phyloP scores from a whole-genome alignment of 2,113 vertebrate genomes.

The Hippocampus abdominalis region DNA sequence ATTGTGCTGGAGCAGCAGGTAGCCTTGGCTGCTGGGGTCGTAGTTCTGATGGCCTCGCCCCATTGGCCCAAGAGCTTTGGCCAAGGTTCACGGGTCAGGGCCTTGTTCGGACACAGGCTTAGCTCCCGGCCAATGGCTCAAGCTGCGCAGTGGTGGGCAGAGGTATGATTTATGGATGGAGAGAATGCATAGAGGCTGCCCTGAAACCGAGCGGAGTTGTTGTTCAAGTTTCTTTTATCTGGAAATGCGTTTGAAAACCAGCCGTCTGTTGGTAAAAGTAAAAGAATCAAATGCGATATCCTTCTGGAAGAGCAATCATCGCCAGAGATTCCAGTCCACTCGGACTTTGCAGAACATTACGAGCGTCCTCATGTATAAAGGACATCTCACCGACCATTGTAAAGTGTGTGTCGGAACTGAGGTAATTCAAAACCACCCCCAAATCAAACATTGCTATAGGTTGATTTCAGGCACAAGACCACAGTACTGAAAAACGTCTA shows the following conservation, averaged over 20 bases:
- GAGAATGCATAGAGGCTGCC: conserved; percentile 57
- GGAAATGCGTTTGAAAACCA: conserved; percentile 36
- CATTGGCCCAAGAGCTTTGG: conserved; percentile 74
- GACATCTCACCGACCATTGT: conserved; percentile 1
- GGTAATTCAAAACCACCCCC: not conserved
- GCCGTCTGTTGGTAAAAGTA: conserved; percentile 45
- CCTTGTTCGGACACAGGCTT: conserved; percentile 77
- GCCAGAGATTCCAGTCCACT: conserved; percentile 59
- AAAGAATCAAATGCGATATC: conserved; percentile 52
- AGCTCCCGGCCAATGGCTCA: conserved; percentile 74
- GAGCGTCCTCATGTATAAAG: conserved; percentile 47
- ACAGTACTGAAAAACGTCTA: not conserved
- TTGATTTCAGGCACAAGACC: not conserved
- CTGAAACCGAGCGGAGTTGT: conserved; percentile 42
- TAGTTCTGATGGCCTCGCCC: conserved; percentile 67
- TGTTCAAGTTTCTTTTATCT: conserved; percentile 41
- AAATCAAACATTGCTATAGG: not conserved
- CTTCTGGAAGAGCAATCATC: conserved; percentile 54
- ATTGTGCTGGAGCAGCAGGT: conserved; percentile 94
- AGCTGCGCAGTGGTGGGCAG: conserved; percentile 67
- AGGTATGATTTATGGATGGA: conserved; percentile 74
- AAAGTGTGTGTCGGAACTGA: not conserved
- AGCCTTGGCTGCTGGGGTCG: conserved; percentile 79
- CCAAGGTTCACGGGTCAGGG: conserved; percentile 85
- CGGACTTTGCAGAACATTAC: conserved; percentile 56